phyloP scores from a whole-genome alignment of 2,113 vertebrate species.

The Scopus umbretta region DNA sequence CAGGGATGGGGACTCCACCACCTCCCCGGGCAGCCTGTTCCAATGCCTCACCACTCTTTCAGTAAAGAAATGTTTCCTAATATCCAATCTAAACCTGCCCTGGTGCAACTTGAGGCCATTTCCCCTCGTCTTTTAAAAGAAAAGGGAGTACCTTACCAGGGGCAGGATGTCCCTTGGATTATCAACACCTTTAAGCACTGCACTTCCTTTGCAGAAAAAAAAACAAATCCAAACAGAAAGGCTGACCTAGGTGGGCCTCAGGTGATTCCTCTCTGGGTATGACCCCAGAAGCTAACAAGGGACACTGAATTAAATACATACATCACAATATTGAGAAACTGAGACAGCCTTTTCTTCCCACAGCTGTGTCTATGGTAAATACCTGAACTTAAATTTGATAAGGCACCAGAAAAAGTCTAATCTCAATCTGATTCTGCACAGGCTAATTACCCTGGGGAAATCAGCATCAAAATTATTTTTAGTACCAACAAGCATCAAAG shows the following conservation, averaged over 20 bases:
- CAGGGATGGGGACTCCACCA: too few species aligned
- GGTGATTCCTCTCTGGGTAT: not conserved
- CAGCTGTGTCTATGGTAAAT: not conserved
- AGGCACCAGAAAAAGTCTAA: not conserved
- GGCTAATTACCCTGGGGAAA: constrained; percentile 41
- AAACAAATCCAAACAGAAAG: not conserved
- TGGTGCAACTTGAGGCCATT: too few species aligned
- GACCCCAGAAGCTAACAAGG: not conserved
- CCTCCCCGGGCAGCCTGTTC: too few species aligned
- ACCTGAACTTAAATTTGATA: not conserved
- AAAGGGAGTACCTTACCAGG: not conserved
- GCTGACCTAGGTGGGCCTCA: not conserved
- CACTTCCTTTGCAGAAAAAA: not conserved
- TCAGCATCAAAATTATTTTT: constrained; percentile 21
- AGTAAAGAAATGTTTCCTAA: too few species aligned
- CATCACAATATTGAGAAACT: not conserved
- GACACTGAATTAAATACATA: not conserved
- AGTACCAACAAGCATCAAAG: not conserved
- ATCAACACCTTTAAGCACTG: not conserved
- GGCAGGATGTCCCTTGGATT: not conserved
- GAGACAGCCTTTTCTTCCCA: not conserved
- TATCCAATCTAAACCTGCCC: too few species aligned
- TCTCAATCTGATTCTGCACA: not conserved
- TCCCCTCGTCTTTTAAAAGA: too few species aligned
- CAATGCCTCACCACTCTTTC: too few species aligned